Percentiles rank a stretch among this genome's conserved stretches.
Conservation (phyloP, 2,113 vertebrate species). For the Austrofundulus limnaeus region DNA sequence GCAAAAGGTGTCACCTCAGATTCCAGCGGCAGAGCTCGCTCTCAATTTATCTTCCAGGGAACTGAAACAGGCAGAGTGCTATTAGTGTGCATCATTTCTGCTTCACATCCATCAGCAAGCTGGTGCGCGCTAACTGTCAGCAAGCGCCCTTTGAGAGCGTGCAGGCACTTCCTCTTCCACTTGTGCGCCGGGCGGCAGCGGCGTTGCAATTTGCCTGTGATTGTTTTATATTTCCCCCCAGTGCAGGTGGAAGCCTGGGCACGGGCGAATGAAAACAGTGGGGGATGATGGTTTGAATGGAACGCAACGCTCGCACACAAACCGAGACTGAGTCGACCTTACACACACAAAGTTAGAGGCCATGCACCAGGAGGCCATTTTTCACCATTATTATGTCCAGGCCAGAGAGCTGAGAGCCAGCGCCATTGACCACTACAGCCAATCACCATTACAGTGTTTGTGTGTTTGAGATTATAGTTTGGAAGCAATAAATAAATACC, state of each 20-base stretch:
- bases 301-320: neutral
- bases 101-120: slow-evolving; percentile 60
- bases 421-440: slow-evolving; percentile 43
- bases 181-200: slow-evolving; percentile 30
- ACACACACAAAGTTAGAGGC: slow-evolving; percentile 15
- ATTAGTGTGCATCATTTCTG: slow-evolving; percentile 66
- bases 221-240: slow-evolving; percentile 66
- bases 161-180: slow-evolving; percentile 52
- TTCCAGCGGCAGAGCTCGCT: slow-evolving; percentile 19
- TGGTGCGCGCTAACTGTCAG: slow-evolving; percentile 37
- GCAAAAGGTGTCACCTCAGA: slow-evolving; percentile 10
- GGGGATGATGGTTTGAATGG: slow-evolving; percentile 21
- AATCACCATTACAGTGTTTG: slow-evolving; percentile 30
- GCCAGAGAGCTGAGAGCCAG: slow-evolving; percentile 22
- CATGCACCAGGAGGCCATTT: slow-evolving; percentile 38
- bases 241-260: slow-evolving; percentile 31
- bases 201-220: slow-evolving; percentile 65
- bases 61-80: slow-evolving; percentile 55
- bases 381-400: slow-evolving; percentile 50
- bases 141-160: slow-evolving; percentile 43
- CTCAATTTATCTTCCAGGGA: slow-evolving; percentile 62
- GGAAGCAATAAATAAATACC: slow-evolving; percentile 9
- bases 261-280: slow-evolving; percentile 1
- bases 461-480: slow-evolving; percentile 23
- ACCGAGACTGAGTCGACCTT: neutral